phyloP scores from a whole-genome alignment of 2,888 invertebrate genomes.

The Peribatodes rhomboidaria region DNA sequence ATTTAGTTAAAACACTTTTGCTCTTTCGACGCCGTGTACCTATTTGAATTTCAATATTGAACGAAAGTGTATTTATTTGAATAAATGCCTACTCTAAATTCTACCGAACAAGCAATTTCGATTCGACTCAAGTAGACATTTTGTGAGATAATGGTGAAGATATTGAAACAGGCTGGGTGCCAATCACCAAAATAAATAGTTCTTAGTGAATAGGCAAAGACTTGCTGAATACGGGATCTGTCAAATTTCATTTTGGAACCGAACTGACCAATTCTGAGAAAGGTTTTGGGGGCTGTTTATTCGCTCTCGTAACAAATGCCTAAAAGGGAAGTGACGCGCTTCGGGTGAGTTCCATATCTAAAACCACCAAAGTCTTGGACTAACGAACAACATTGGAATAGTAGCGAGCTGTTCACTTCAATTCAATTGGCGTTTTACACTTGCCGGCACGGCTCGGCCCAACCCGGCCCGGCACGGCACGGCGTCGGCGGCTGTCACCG shows the following conservation, averaged over 20 bases:
- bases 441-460: too few relatives aligned
- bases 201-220: constrained; percentile 34
- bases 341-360: constrained; percentile 3
- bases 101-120: constrained; percentile 34
- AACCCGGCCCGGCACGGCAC: too few relatives aligned
- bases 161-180: constrained; percentile 37
- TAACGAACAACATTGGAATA: background rate
- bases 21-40: constrained; percentile 17
- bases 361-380: background rate
- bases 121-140: constrained; percentile 34
- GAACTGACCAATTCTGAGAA: constrained; percentile 24
- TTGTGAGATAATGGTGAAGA: constrained; percentile 34
- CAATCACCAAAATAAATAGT: constrained; percentile 40
- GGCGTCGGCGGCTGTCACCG: too few relatives aligned
- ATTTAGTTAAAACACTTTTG: constrained; percentile 14
- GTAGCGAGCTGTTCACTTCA: background rate
- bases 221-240: constrained; percentile 36
- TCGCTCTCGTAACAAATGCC: background rate
- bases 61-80: constrained; percentile 35
- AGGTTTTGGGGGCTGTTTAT: constrained; percentile 9
- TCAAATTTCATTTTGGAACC: constrained; percentile 31
- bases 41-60: constrained; percentile 28
- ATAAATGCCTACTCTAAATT: constrained; percentile 36
- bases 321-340: constrained; percentile 1
- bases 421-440: too few relatives aligned